Percentiles rank a stretch among this genome's conserved stretches.
These are phyloP conservation scores for Drosophila neocordata DNA, from an alignment of 1,140 invertebrate species.

Conservation along the genomic window DNA sequence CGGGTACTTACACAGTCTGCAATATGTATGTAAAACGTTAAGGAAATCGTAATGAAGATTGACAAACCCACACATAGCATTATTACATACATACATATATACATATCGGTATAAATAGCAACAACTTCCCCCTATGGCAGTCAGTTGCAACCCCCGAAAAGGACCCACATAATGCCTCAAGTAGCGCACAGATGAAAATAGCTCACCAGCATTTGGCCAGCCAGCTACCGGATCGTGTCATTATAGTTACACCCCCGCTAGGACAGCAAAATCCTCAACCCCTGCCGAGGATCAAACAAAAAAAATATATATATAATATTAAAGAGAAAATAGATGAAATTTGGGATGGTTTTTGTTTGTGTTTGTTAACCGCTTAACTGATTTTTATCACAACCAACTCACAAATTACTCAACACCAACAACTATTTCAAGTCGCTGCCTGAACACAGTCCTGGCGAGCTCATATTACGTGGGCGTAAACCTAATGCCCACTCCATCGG, in stretches of 20 bases:
- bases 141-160: conserved; percentile 22
- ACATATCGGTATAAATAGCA: conserved; percentile 53
- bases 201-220: conserved; percentile 64
- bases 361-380: conserved; percentile 77
- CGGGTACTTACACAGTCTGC: conserved; percentile 41
- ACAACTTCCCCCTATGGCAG: conserved; percentile 38
- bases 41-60: conserved; percentile 64
- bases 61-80: conserved; percentile 44
- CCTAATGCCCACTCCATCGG: conserved; percentile 37
- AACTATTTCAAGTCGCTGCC: conserved; percentile 26
- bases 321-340: conserved; percentile 17
- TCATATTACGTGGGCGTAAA: conserved; percentile 54
- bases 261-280: conserved; percentile 20
- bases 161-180: conserved; percentile 61
- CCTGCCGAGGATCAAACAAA: conserved; percentile 4
- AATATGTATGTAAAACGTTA: conserved; percentile 11
- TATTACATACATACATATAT: neutral
- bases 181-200: conserved; percentile 49
- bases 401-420: conserved; percentile 77
- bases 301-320: neutral
- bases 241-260: conserved; percentile 41
- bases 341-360: conserved; percentile 51
- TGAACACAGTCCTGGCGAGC: conserved; percentile 45
- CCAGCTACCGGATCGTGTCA: conserved; percentile 36
- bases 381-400: conserved; percentile 63